A percentile compares a stretch with the other conserved stretches of the same genome.
Evolutionary conservation across 2,888 invertebrate species (phyloP).

Genomic region (Prostheceraeus crozeri): DNA sequence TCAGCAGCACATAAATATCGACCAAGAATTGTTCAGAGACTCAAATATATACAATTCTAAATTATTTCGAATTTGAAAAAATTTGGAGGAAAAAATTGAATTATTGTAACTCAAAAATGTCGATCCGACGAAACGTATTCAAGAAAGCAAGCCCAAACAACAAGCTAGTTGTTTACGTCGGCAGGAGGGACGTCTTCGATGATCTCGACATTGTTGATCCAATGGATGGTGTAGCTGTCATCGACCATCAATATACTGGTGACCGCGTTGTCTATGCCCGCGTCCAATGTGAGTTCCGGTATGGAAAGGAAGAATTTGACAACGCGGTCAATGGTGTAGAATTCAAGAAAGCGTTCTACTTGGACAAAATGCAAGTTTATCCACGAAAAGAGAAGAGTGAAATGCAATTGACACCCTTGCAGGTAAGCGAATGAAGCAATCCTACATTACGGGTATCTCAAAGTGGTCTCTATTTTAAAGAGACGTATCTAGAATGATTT

Average conservation of each 20-base stretch:
- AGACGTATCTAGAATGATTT: too few relatives aligned
- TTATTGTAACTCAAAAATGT: too few relatives aligned
- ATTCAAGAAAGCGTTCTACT: conserved; percentile 36
- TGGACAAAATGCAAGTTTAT: conserved; percentile 19
- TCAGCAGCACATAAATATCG: too few relatives aligned
- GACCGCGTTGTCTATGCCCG: conserved; percentile 33
- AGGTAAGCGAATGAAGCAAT: conserved; percentile 6
- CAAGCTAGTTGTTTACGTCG: conserved; percentile 33
- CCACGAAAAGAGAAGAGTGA: conserved; percentile 25
- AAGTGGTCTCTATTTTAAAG: too few relatives aligned
- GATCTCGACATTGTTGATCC: conserved; percentile 35
- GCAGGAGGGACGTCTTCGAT: conserved; percentile 36
- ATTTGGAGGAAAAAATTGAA: too few relatives aligned
- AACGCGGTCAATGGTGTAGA: conserved; percentile 33
- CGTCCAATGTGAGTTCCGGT: conserved; percentile 35
- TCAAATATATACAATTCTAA: too few relatives aligned
- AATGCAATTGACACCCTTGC: conserved; percentile 19
- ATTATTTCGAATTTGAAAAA: too few relatives aligned
- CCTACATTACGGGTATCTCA: background rate
- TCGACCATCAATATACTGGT: conserved; percentile 27
- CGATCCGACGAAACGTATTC: conserved; percentile 33
- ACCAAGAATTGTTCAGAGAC: too few relatives aligned
- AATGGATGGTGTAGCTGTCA: conserved; percentile 30
- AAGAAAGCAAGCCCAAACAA: conserved; percentile 33
- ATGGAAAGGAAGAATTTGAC: conserved; percentile 36